Evolutionary conservation across 92 coral and sea anemone genomes (phyloP), one percentile per base, ranked within the genome.

Genomic region (Meandrina meandrites): DNA sequence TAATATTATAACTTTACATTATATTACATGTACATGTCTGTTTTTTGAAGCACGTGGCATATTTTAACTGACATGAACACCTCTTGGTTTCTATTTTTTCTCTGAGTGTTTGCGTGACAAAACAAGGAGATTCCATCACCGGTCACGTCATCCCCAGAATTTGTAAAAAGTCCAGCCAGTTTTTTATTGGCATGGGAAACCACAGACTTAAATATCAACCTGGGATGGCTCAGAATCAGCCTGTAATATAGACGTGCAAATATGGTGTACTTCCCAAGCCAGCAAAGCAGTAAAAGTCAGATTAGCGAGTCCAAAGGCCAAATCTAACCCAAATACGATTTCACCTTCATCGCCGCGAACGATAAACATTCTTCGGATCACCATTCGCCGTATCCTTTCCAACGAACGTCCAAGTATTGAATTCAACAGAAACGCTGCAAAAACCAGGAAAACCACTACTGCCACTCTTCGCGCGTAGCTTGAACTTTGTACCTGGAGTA

Each of bases 261-360:
- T 47, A 54, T 91, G 69, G 57, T 91, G 89, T 6, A 88, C 84
- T 79, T 84, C 83, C 94, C 94, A 91, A 21, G 89, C 92, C 64
- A 91, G 80, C 51, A 91, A 51, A 8, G 94, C 94, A 37, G 94
- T 91, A 66, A 79, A 84, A 19, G 94, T 91, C 67, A 91, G 72
- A 81, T 91, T 91, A 1, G 73, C 92, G 48, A 91, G 83, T 53
- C 89, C 94, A 80, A 91, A 88, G 15, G 94, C 92, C 34, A 88
- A 83, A 64, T 91, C 87, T 56, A 91, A 42, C 17, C 86, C 94
- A 91, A 91, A 88, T 22, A 37, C 79, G 12, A 72, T 77, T 31
- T 88, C 89, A 22, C 71, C 84, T 18, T 80, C 84, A 11, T 81
- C 89, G 35, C 80, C 86, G 4, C 1, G 37, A n/a, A 66, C 62